These are phyloP conservation scores for Drosophila kohkoa DNA, from an alignment of 1,140 invertebrate species.

Conservation along the genomic window DNA sequence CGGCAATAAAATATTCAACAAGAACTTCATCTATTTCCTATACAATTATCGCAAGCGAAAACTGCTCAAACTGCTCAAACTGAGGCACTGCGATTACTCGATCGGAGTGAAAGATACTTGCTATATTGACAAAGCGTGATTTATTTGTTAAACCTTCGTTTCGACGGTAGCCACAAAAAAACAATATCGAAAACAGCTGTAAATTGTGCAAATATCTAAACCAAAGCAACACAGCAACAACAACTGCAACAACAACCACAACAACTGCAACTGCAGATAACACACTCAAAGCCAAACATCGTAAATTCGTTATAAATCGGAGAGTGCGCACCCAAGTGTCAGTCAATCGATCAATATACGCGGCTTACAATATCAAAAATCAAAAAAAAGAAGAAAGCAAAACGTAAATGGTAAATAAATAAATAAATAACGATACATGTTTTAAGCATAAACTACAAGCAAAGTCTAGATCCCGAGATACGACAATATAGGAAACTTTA, in stretches of 20 bases:
- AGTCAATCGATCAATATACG: constrained; percentile 71
- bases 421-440: constrained; percentile 44
- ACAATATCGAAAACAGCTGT: constrained; percentile 65
- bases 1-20: constrained; percentile 75
- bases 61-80: constrained; percentile 32
- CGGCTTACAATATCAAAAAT: constrained; percentile 74
- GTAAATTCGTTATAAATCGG: constrained; percentile 63
- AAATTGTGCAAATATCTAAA: constrained; percentile 79
- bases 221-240: constrained; percentile 44
- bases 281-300: constrained; percentile 40
- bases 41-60: constrained; percentile 79
- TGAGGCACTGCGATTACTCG: constrained; percentile 13
- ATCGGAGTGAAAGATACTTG: constrained; percentile 30
- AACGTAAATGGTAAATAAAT: constrained; percentile 37
- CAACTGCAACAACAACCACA: constrained; percentile 30
- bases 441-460: constrained; percentile 31
- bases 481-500: constrained; percentile 79
- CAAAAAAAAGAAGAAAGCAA: constrained; percentile 45
- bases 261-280: constrained; percentile 26
- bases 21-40: constrained; percentile 75
- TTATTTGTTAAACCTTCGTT: constrained; percentile 40
- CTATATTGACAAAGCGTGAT: constrained; percentile 77
- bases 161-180: constrained; percentile 3
- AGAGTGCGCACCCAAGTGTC: constrained; percentile 49
- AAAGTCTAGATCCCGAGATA: constrained; percentile 36